A percentile compares a stretch with the other conserved stretches of the same genome.
phyloP scores from a whole-genome alignment of 2,113 vertebrate genomes.

The Semnornis frantzii region DNA sequence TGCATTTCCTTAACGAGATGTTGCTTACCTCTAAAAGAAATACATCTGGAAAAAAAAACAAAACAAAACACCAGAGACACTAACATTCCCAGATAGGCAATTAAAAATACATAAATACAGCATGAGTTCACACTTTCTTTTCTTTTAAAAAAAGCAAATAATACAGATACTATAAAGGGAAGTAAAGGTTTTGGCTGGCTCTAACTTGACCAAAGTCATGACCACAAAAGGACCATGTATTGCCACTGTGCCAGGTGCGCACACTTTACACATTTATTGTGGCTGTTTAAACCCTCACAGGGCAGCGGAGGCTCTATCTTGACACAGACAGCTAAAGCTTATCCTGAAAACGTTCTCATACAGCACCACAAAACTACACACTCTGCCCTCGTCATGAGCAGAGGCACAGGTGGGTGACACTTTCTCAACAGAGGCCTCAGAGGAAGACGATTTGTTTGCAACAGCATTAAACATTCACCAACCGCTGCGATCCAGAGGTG shows the following conservation, averaged over 20 bases:
- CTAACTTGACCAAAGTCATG: not conserved
- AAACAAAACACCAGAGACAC: too few relatives aligned
- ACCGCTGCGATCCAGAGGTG: not conserved
- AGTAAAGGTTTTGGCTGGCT: not conserved
- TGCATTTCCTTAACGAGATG: not conserved
- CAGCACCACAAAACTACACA: not conserved
- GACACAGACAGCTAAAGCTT: not conserved
- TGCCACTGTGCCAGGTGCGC: fast-evolving
- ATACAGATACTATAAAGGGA: not conserved
- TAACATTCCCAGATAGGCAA: not conserved
- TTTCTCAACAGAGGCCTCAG: not conserved
- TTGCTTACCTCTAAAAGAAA: not conserved
- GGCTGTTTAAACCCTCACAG: not conserved
- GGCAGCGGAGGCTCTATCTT: not conserved
- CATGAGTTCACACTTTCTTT: not conserved
- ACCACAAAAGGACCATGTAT: fast-evolving
- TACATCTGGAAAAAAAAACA: not conserved
- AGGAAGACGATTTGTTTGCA: not conserved
- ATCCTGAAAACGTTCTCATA: not conserved
- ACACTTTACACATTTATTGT: not conserved
- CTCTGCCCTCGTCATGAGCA: not conserved
- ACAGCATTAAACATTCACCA: not conserved
- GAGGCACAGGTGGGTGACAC: not conserved
- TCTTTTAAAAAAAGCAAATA: not conserved
- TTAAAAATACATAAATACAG: not conserved